phyloP scores from a whole-genome alignment of 1,140 invertebrate species.

The Rhopalosiphum padi region DNA sequence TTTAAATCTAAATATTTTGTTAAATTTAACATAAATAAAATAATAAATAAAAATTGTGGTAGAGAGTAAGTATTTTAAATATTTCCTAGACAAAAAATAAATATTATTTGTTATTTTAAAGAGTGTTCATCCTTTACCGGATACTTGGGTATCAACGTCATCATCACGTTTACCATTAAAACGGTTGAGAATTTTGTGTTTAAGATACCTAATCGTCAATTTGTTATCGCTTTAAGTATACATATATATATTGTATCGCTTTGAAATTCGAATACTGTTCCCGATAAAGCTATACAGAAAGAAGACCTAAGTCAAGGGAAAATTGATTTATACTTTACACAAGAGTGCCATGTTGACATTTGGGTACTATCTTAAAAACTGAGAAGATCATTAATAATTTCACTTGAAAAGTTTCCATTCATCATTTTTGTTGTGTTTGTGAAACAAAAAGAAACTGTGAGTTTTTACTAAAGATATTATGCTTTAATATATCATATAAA shows the following conservation, averaged over 20 bases:
- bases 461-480: conserved; percentile 29
- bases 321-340: conserved; percentile 46
- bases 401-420: conserved; percentile 46
- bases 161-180: not conserved
- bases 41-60: not conserved
- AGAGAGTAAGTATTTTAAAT: not conserved
- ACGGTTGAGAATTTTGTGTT: not conserved
- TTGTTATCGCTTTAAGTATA: not conserved
- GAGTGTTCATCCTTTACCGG: not conserved
- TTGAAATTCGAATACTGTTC: not conserved
- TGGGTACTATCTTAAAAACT: conserved; percentile 33
- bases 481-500: not conserved
- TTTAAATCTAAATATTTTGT: not conserved
- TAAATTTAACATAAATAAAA: not conserved
- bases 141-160: not conserved
- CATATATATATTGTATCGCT: not conserved
- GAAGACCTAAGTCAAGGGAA: not conserved
- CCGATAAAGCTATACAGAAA: not conserved
- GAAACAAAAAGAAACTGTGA: conserved; percentile 16
- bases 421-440: conserved; percentile 41
- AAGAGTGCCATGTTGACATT: conserved; percentile 39
- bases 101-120: not conserved
- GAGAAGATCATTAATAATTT: conserved; percentile 50
- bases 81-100: not conserved
- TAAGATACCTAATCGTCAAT: not conserved